These are phyloP conservation scores for Setipinna tenuifilis DNA, from an alignment of 2,797 vertebrate species.

Conservation along the genomic window DNA sequence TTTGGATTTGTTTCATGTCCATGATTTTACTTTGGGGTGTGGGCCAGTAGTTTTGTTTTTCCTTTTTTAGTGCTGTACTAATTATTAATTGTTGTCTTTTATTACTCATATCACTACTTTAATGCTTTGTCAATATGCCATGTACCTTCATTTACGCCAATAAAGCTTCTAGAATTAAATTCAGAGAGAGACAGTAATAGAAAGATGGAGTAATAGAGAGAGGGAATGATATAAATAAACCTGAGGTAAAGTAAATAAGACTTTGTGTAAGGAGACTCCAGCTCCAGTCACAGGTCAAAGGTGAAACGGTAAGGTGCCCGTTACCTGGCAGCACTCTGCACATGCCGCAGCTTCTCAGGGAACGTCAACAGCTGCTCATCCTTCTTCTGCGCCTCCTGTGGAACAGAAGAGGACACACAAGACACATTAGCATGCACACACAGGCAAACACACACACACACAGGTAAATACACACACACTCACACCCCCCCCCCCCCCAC, in stretches of 20 bases:
- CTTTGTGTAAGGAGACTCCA: neutral
- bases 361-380: constrained; percentile 82
- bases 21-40: neutral
- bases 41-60: neutral
- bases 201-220: no score
- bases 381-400: constrained; percentile 92
- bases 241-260: neutral
- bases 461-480: neutral
- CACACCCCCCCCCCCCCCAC: no score
- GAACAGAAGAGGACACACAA: neutral
- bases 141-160: no score
- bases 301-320: neutral
- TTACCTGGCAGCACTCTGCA: constrained; percentile 86
- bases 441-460: neutral
- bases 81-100: no score
- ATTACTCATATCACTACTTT: no score
- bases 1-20: no score
- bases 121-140: no score
- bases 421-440: neutral
- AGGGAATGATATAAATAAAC: constrained; percentile 12
- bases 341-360: constrained; percentile 79
- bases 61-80: neutral
- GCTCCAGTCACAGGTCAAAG: neutral
- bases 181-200: no score
- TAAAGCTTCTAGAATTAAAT: no score